A percentile compares a stretch with the other conserved stretches of the same genome.
phyloP scores from a whole-genome alignment of 2,888 invertebrate genomes.

The Metacarcinus magister region DNA sequence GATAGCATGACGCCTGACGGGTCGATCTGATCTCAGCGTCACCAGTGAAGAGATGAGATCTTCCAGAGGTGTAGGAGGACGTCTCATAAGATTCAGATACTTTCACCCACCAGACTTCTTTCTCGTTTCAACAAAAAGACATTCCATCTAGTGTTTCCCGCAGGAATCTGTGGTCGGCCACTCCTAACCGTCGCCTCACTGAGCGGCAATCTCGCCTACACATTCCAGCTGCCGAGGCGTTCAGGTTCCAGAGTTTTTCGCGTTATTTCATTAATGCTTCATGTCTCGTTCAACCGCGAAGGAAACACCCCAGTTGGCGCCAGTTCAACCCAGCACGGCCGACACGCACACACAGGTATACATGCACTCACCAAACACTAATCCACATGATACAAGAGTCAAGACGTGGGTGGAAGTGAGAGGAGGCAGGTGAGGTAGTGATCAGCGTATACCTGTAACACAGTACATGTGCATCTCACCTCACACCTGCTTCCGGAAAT shows the following conservation, averaged over 20 bases:
- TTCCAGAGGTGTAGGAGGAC: neutral
- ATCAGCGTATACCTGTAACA: neutral
- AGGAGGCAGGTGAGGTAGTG: constrained; percentile 43
- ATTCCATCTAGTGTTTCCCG: neutral
- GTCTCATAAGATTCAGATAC: neutral
- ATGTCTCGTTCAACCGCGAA: neutral
- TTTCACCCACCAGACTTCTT: neutral
- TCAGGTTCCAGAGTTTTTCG: constrained; percentile 33
- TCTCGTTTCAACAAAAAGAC: neutral
- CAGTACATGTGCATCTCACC: constrained; percentile 28
- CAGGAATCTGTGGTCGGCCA: neutral
- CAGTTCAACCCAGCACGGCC: neutral
- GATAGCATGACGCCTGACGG: neutral
- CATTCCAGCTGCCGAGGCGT: constrained; percentile 34
- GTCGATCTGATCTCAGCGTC: too few relatives aligned
- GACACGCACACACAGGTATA: neutral
- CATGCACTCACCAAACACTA: neutral
- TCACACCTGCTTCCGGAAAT: constrained; percentile 45
- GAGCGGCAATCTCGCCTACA: neutral
- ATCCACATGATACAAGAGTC: neutral
- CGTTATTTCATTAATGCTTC: constrained; percentile 22
- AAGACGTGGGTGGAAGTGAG: neutral
- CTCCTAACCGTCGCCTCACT: constrained; percentile 22
- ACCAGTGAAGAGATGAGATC: too few relatives aligned
- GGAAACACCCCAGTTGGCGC: neutral